A percentile compares a stretch with the other conserved stretches of the same genome.
phyloP scores from a whole-genome alignment of 2,888 invertebrate species.

The Ariolimax columbianus region DNA sequence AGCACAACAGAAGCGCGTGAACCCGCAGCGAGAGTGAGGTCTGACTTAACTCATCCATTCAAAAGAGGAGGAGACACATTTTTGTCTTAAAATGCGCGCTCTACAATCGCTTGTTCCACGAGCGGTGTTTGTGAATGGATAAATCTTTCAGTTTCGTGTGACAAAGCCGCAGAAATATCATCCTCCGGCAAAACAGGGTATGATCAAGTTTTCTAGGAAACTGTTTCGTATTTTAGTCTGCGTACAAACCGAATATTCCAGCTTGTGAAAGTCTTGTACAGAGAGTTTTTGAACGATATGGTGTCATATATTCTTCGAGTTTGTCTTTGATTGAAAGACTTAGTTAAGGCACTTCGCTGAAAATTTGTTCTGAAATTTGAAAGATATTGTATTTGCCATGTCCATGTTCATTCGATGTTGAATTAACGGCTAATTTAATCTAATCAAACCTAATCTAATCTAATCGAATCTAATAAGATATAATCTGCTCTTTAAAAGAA shows the following conservation, averaged over 20 bases:
- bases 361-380: background rate
- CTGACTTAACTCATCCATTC: background rate
- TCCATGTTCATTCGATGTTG: no score
- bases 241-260: background rate
- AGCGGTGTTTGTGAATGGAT: slow-evolving; percentile 18
- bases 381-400: background rate
- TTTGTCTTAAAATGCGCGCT: background rate
- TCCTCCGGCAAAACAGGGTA: background rate
- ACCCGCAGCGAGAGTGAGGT: background rate
- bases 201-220: background rate
- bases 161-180: background rate
- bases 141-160: background rate
- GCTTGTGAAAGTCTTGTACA: background rate
- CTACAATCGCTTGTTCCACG: background rate
- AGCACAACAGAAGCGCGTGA: background rate
- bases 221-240: background rate
- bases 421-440: no score
- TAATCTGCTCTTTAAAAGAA: no score
- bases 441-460: no score
- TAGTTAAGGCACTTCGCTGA: background rate
- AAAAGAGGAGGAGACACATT: background rate
- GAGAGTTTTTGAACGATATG: no score
- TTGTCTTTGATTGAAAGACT: background rate
- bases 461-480: no score
- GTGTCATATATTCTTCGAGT: no score